These are phyloP conservation scores for Spinibarbus caldwelli DNA, from an alignment of 2,797 vertebrate genomes.

Conservation along the genomic window DNA sequence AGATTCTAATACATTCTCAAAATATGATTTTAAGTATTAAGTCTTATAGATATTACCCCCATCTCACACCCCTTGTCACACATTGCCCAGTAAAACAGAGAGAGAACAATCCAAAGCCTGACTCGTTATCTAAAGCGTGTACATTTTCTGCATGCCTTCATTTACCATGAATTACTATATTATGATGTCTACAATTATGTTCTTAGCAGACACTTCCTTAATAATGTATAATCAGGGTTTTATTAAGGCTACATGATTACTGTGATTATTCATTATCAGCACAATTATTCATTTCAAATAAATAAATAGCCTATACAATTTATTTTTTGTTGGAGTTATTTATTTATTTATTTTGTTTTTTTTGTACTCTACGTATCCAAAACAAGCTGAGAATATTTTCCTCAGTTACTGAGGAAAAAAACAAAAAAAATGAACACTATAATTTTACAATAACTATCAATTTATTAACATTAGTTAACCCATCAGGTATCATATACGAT, in stretches of 20 bases:
- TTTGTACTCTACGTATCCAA: neutral
- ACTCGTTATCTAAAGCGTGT: neutral
- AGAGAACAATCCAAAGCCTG: neutral
- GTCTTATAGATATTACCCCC: neutral
- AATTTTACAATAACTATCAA: neutral
- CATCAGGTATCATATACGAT: neutral
- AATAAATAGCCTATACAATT: neutral
- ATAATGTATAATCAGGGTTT: neutral
- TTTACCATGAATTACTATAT: neutral
- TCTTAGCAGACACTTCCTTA: neutral
- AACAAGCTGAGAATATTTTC: neutral
- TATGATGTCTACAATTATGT: neutral
- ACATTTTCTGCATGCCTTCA: conserved; percentile 5
- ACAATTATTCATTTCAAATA: neutral
- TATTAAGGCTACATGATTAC: neutral
- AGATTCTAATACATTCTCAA: neutral
- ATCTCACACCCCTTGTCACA: neutral
- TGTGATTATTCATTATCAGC: neutral
- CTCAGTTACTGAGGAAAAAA: neutral
- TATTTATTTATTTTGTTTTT: neutral
- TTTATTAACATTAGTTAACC: neutral
- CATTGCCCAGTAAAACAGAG: neutral
- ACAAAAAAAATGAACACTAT: neutral
- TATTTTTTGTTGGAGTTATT: too few relatives aligned
- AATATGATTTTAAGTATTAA: conserved; percentile 5